Conservation (phyloP, 92 coral and sea anemone genomes). For the Ricordea florida region DNA sequence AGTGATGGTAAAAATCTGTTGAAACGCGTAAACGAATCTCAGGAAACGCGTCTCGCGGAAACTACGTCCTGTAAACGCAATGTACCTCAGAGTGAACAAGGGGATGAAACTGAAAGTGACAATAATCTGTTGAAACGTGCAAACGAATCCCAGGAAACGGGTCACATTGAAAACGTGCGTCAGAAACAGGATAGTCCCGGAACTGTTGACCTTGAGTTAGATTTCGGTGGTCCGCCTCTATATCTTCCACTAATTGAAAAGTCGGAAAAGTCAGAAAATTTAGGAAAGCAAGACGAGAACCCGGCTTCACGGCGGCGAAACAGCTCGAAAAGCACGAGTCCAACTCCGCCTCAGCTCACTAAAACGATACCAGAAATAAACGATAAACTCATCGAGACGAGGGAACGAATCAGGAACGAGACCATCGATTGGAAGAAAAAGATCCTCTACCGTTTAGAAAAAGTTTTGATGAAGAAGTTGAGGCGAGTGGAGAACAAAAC, state of each 20-base stretch:
- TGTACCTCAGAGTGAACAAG: too few species aligned
- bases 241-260: neutral
- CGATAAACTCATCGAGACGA: conserved; percentile 20
- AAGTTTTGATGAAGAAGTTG: neutral
- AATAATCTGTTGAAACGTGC: too few species aligned
- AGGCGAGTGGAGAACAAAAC: conserved; percentile 19
- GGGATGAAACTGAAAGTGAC: too few species aligned
- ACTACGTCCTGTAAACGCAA: too few species aligned
- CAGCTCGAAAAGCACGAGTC: too few species aligned
- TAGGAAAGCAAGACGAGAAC: neutral
- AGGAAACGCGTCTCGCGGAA: too few species aligned
- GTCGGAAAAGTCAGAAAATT: too few species aligned
- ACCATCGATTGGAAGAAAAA: conserved; percentile 25
- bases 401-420: conserved; percentile 20
- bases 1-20: too few species aligned
- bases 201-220: neutral
- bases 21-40: too few species aligned
- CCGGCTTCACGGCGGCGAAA: neutral
- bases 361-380: conserved; percentile 23
- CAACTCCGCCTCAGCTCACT: neutral
- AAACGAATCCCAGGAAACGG: too few species aligned
- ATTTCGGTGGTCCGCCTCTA: conserved; percentile 15
- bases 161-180: too few species aligned
- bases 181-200: too few species aligned
- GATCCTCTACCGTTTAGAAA: conserved; percentile 10